phyloP scores from a whole-genome alignment of 2,797 vertebrate species.

The Paratrypauchen microcephalus region DNA sequence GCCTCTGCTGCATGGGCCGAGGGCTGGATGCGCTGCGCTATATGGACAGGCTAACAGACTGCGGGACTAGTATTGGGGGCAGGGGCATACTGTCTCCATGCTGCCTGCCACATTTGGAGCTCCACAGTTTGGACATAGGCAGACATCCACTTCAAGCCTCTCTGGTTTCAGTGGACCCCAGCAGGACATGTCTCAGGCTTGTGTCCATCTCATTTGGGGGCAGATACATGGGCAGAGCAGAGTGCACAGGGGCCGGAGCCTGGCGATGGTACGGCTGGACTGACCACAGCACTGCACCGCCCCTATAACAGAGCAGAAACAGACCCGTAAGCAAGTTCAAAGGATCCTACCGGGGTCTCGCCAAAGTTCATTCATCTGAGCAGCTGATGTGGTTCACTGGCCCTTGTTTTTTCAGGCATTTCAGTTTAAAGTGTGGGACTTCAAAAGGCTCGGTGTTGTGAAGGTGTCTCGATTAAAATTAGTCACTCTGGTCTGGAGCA shows the following conservation, averaged over 20 bases:
- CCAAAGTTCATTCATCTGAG: slow-evolving; percentile 74
- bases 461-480: slow-evolving; percentile 30
- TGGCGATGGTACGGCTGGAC: slow-evolving; percentile 72
- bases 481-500: slow-evolving; percentile 22
- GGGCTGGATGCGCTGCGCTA: slow-evolving; percentile 41
- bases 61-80: slow-evolving; percentile 63
- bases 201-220: slow-evolving; percentile 73
- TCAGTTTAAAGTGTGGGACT: slow-evolving; percentile 54
- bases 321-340: slow-evolving; percentile 73
- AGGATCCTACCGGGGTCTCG: slow-evolving; percentile 66
- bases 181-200: slow-evolving; percentile 87
- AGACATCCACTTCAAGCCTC: slow-evolving; percentile 98
- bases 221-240: slow-evolving; percentile 82
- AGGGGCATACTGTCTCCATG: slow-evolving; percentile 79
- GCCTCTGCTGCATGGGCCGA: slow-evolving; percentile 57
- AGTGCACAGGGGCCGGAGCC: slow-evolving; percentile 64
- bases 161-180: slow-evolving; percentile 96
- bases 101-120: slow-evolving; percentile 35
- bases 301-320: slow-evolving; percentile 70
- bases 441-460: slow-evolving; percentile 58
- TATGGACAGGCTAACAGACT: slow-evolving; percentile 28
- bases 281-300: slow-evolving; percentile 56
- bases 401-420: slow-evolving; percentile 47
- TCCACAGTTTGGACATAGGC: slow-evolving; percentile 81
- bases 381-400: slow-evolving; percentile 64